A percentile compares a stretch with the other conserved stretches of the same genome.
Evolutionary conservation across 2,888 invertebrate species (phyloP).

Genomic region (Noctua janthe): DNA sequence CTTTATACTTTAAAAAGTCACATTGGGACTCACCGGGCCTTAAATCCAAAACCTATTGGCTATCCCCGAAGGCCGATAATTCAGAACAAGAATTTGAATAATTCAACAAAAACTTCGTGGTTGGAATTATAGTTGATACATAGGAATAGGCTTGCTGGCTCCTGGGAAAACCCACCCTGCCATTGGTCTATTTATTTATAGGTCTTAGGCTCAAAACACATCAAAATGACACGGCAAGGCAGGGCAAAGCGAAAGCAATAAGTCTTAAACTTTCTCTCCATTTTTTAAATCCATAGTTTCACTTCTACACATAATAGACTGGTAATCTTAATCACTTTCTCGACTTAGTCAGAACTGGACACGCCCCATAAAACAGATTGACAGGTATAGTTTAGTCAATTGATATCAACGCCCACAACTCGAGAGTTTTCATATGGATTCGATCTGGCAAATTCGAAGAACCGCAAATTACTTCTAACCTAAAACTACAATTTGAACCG

Average conservation of each 20-base stretch:
- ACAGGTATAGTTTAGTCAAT: not conserved
- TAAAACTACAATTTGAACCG: not conserved
- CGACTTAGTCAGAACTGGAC: no score
- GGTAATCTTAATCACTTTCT: no score
- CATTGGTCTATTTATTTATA: conserved; percentile 8
- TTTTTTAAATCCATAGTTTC: not conserved
- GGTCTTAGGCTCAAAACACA: not conserved
- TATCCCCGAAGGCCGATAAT: not conserved
- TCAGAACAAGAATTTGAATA: conserved; percentile 8
- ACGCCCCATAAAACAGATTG: not conserved
- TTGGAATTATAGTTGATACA: not conserved
- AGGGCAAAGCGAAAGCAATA: not conserved
- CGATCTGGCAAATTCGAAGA: not conserved
- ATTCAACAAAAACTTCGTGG: not conserved
- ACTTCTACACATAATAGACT: not conserved
- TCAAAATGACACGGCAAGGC: not conserved
- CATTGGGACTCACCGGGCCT: not conserved
- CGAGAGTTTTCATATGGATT: not conserved
- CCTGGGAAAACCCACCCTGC: not conserved
- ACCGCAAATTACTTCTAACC: not conserved
- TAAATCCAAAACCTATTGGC: not conserved
- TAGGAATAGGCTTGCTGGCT: not conserved
- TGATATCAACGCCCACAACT: not conserved
- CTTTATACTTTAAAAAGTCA: not conserved
- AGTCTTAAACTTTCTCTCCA: not conserved